Conservation (phyloP, 2,888 invertebrate species). For the Chrysomela aeneicollis region DNA sequence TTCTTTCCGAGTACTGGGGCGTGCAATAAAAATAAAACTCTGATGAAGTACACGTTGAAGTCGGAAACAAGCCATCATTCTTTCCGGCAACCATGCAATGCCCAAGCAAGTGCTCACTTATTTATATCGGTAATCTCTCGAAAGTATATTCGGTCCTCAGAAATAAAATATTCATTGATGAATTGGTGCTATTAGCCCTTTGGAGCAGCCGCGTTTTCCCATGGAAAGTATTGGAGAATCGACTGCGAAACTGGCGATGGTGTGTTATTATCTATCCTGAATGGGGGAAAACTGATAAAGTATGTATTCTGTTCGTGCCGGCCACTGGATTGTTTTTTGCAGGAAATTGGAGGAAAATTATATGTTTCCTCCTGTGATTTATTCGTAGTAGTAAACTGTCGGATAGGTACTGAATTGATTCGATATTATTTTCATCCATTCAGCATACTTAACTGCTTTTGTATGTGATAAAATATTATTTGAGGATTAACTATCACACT, state of each 20-base stretch:
- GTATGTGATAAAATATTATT: no score
- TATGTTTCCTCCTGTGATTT: background rate
- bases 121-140: conserved; percentile 33
- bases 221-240: conserved; percentile 57
- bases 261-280: conserved; percentile 52
- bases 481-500: no score
- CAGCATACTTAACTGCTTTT: no score
- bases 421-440: no score
- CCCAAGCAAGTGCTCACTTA: background rate
- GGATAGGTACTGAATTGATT: background rate
- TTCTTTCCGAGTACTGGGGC: no score
- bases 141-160: conserved; percentile 32
- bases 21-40: no score
- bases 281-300: conserved; percentile 50
- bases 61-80: background rate
- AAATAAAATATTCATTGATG: conserved; percentile 52
- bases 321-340: conserved; percentile 11
- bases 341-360: conserved; percentile 15
- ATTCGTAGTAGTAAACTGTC: conserved; percentile 12
- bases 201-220: conserved; percentile 51
- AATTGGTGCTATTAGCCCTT: conserved; percentile 48
- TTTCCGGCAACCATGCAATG: background rate
- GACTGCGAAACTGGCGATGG: conserved; percentile 51
- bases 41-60: no score
- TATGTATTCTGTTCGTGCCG: conserved; percentile 46